Evolutionary conservation across 2,888 invertebrate species (phyloP), one percentile per base, ranked within the genome.

Genomic region (Lapara coniferarum): DNA sequence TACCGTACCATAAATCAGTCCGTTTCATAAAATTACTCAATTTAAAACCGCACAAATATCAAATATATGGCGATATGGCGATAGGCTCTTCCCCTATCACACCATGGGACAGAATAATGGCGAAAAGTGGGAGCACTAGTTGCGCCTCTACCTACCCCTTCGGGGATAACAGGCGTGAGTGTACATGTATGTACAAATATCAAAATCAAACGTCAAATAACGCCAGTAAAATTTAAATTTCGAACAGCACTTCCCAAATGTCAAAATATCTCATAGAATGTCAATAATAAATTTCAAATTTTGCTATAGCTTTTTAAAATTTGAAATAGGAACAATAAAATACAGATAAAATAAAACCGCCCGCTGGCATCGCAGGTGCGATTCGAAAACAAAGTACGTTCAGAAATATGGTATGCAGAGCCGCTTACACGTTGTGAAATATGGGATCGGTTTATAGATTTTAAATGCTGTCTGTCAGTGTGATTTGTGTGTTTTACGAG

Each of bases 361-460:
- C 68, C 53, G 74, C 71, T 73, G 71, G 74, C 16, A 57, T 67
- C 72, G 71, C 84, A 83, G 83, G 81, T 85, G 83, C 76, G 77
- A 81, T 85, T 76, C 70, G 73, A 68, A 72, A 78, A 76, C 74
- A 74, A 68, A 59, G 53, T 6, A 58, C 52, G 77, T 70, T 73
- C 69, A 66, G 68, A 73, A 76, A 82, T 79, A 80, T 72, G 72
- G 77, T 76, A 78, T 71, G 72, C 70, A 70, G 72, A 71, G 72
- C 73, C 72, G 74, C 73, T 75, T 71, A 75, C 71, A 44, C 51
- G 63, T 67, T 74, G 77, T 80, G 79, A 84, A 81, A 81, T 76
- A 79, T 81, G 75, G 71, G 70, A 71, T 73, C 69, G 74, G 74
- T 77, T 78, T 80, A 77, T 79, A 77, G 76, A 77, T 78, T 79